phyloP scores from a whole-genome alignment of 2,888 invertebrate genomes.

The Cheilosia vulpina region DNA sequence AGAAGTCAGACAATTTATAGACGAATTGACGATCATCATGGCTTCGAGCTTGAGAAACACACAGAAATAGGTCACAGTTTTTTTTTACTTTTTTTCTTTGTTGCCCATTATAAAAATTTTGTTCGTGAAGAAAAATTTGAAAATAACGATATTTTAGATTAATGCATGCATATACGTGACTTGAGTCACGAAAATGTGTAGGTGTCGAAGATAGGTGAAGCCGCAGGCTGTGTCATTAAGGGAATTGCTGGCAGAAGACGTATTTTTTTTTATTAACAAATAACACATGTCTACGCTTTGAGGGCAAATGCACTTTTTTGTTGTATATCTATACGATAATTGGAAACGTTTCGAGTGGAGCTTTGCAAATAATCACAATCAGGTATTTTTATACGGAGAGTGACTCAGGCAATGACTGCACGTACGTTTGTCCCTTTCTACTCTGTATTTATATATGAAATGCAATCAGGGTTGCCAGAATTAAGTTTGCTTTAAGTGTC shows the following conservation, averaged over 20 bases:
- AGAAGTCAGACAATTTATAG: conserved; percentile 16
- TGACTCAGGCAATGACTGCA: too few relatives aligned
- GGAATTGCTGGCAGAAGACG: background rate
- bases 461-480: too few relatives aligned
- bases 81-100: background rate
- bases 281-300: background rate
- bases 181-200: conserved; percentile 46
- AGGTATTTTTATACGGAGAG: too few relatives aligned
- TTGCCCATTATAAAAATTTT: background rate
- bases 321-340: background rate
- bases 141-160: conserved; percentile 37
- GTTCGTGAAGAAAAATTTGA: conserved; percentile 19
- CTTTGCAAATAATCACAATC: too few relatives aligned
- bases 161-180: conserved; percentile 57
- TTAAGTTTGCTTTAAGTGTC: too few relatives aligned
- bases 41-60: conserved; percentile 20
- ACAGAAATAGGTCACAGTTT: conserved; percentile 30
- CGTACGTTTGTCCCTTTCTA: too few relatives aligned
- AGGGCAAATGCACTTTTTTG: background rate
- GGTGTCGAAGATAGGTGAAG: conserved; percentile 15
- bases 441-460: too few relatives aligned
- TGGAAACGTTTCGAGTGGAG: too few relatives aligned
- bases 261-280: background rate
- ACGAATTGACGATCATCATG: conserved; percentile 29
- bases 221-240: conserved; percentile 9